phyloP scores from a whole-genome alignment of 2,797 vertebrate species.

The Moxostoma hubbsi region DNA sequence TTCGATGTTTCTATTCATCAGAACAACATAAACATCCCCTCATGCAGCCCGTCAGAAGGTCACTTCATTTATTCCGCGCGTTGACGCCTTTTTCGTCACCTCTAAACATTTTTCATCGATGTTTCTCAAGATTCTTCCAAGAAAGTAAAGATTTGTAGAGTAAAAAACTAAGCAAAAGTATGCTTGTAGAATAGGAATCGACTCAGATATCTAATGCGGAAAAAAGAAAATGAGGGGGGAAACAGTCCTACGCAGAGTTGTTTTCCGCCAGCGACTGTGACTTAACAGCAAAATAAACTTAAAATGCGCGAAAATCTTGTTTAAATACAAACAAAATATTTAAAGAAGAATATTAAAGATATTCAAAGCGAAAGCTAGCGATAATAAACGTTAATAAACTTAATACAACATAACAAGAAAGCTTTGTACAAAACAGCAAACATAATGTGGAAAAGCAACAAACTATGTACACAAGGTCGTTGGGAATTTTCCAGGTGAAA shows the following conservation, averaged over 20 bases:
- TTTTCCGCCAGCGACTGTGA: background rate
- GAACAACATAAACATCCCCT: conserved; percentile 5
- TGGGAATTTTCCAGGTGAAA: background rate
- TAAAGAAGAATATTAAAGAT: background rate
- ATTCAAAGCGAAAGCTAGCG: background rate
- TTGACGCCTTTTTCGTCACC: conserved; percentile 31
- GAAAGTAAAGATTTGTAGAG: background rate
- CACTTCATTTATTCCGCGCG: background rate
- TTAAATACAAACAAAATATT: background rate
- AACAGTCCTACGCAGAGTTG: conserved; percentile 52
- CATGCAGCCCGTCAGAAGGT: conserved; percentile 13
- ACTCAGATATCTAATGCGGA: background rate
- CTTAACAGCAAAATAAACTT: background rate
- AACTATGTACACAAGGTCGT: background rate
- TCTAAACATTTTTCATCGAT: background rate
- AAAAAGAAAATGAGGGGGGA: background rate
- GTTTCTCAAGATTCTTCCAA: conserved; percentile 64
- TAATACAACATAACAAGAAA: background rate
- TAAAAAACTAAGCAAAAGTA: fast-evolving
- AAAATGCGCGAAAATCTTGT: background rate
- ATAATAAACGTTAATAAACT: too few species aligned
- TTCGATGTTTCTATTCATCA: background rate
- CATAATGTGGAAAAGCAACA: background rate
- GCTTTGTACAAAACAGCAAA: background rate
- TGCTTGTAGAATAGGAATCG: too few species aligned